A percentile compares a stretch with the other conserved stretches of the same genome.
Conservation (phyloP, 2,113 vertebrate species). For the Corythoichthys haematopterus region DNA sequence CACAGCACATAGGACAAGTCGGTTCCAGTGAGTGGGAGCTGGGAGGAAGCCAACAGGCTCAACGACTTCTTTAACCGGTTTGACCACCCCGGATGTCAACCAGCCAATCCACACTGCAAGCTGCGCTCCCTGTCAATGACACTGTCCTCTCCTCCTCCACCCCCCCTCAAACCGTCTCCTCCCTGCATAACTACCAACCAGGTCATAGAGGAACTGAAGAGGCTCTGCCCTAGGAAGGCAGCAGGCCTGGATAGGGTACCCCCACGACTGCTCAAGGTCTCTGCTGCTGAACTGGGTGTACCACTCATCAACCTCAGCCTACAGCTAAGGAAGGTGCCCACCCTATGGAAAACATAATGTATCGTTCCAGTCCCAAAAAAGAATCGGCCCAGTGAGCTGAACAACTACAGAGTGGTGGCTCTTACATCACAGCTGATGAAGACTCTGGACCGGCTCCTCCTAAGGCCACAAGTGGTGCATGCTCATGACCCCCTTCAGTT, state of each 20-base stretch:
- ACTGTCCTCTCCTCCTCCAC: background rate
- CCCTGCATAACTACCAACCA: background rate
- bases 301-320: background rate
- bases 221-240: background rate
- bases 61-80: too few species aligned
- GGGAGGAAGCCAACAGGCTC: too few species aligned
- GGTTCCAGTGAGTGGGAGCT: too few species aligned
- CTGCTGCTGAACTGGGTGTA: background rate
- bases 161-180: background rate
- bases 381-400: background rate
- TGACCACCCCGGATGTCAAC: too few species aligned
- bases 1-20: too few species aligned
- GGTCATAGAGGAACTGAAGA: background rate
- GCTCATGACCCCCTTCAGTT: background rate
- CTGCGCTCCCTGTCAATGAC: too few species aligned
- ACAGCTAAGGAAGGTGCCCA: background rate
- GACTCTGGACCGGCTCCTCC: background rate
- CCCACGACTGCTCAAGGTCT: background rate
- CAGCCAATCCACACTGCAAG: too few species aligned
- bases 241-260: background rate
- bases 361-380: background rate
- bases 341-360: background rate
- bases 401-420: too few species aligned
- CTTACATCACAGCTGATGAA: too few species aligned
- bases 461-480: background rate